phyloP scores from a whole-genome alignment of 2,888 invertebrate genomes.

The Diploptera punctata region DNA sequence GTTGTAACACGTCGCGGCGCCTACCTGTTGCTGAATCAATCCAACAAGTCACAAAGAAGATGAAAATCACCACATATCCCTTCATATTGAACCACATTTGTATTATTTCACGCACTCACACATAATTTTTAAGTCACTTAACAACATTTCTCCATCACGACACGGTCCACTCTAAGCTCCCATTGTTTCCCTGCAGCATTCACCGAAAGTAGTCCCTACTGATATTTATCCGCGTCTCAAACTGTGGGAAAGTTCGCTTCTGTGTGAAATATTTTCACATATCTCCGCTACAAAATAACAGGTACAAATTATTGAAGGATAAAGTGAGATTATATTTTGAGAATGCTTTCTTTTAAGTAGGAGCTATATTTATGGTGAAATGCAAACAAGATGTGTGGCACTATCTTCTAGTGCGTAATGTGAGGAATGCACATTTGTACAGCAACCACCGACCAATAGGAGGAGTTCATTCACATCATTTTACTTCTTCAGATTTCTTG shows the following conservation, averaged over 20 bases:
- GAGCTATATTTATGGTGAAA: too few species aligned
- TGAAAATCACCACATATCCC: conserved; percentile 35
- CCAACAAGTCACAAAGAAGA: conserved; percentile 34
- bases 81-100: conserved; percentile 33
- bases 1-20: not conserved
- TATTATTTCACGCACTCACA: not conserved
- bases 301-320: too few species aligned
- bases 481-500: not conserved
- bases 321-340: too few species aligned
- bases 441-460: conserved; percentile 40
- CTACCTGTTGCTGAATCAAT: conserved; percentile 34
- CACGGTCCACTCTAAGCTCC: conserved; percentile 41
- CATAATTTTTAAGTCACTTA: conserved; percentile 1
- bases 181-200: conserved; percentile 55
- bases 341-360: too few species aligned
- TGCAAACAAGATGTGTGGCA: not conserved
- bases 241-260: conserved; percentile 45
- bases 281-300: too few species aligned
- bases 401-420: conserved; percentile 34
- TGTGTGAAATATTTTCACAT: conserved; percentile 28
- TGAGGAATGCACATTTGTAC: conserved; percentile 38
- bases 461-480: conserved; percentile 43
- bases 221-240: conserved; percentile 49
- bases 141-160: conserved; percentile 13
- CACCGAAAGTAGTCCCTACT: conserved; percentile 57